These are phyloP conservation scores for Cheilosia impressa DNA, from an alignment of 2,888 invertebrate species.

Conservation along the genomic window DNA sequence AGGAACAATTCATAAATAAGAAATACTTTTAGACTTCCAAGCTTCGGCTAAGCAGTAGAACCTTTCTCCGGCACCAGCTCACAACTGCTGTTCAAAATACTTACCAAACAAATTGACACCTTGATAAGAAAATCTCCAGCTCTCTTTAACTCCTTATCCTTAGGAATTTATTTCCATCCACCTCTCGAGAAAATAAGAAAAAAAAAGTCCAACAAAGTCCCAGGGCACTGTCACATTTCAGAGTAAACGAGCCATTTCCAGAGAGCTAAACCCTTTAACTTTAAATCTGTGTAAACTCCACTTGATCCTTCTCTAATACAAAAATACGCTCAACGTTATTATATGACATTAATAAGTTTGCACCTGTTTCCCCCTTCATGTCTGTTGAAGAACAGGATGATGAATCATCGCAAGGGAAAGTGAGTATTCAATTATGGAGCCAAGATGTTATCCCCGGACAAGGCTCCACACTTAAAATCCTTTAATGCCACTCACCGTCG, in stretches of 20 bases:
- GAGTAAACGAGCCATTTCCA: neutral
- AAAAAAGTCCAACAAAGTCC: neutral
- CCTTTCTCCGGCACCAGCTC: no score
- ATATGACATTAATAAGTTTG: conserved; percentile 15
- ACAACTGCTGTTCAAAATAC: no score
- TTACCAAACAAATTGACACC: no score
- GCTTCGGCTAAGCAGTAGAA: no score
- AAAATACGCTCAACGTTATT: conserved; percentile 7
- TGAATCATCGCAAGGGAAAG: neutral
- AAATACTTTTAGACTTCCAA: no score
- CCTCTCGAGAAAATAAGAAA: neutral
- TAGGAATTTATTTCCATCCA: neutral
- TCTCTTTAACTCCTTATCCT: no score
- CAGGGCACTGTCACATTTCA: neutral
- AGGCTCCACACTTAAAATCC: no score
- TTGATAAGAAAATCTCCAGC: no score
- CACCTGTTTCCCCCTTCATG: neutral
- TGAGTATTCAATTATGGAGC: neutral
- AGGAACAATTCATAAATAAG: no score
- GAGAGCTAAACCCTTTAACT: neutral
- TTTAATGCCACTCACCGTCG: no score
- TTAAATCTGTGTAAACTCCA: conserved; percentile 13
- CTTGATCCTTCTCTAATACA: conserved; percentile 9
- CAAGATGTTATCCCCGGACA: no score
- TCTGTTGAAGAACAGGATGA: neutral